Evolutionary conservation across 92 coral and sea anemone species (phyloP), one percentile per base, ranked within the genome.

Genomic region (Metridium senile): DNA sequence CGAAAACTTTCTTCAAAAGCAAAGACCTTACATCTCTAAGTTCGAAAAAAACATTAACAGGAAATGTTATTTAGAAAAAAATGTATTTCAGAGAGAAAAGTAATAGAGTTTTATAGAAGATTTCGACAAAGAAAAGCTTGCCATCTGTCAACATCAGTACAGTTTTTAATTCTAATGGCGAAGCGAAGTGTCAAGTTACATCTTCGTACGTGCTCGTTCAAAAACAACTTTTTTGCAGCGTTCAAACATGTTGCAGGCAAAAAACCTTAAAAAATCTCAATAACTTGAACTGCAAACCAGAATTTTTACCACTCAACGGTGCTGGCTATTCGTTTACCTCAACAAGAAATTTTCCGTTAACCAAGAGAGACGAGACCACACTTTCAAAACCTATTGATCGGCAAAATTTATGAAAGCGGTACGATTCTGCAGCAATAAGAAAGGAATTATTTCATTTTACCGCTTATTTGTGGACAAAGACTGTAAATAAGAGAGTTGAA

Each of bases 331-430:
- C 13, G 6, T 39, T 39, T 54, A 22, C 61, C 26, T n/a, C n/a
- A n/a, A n/a, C n/a, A n/a, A n/a, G n/a, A n/a, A n/a, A 4, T 54
- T 62, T 39, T 57, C 49, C 30, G 65, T 73, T 47, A 32, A 26
- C 56, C 22, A 2, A 0, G 18, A n/a, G 49, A 33, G 61, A 54
- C 3, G 61, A 54, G 4, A 54, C 53, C 54, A 33, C 64, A 26
- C 33, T 72, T 73, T 73, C 43, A 58, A 58, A 73, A 58, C 53
- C 76, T 31, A 47, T 57, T 57, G 56, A 58, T 73, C 56, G 78
- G 32, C 66, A 22, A 33, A 33, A 26, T 31, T 58, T 73, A 20
- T 58, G 17, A 57, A 73, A 73, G 1, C 21, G 34, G 68, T 62
- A 56, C 31, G 11, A 72, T 28, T 49, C 66, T 57, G 78, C 68